Conservation (phyloP, 2,888 invertebrate genomes). For the Phengaris alcon region DNA sequence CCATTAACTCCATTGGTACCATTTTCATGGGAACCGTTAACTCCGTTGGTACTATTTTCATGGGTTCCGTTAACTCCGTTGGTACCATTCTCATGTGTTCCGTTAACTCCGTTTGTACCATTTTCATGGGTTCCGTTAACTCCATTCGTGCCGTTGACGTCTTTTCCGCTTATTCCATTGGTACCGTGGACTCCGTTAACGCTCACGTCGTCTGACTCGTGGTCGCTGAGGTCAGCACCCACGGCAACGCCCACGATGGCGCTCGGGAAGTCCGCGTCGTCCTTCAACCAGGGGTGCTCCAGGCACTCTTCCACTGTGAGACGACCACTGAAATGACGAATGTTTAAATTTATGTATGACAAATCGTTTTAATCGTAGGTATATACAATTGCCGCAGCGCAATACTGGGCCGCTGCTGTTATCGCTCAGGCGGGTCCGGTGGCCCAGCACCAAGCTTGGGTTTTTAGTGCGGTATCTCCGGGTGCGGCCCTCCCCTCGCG, state of each 20-base stretch:
- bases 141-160: conserved; percentile 39
- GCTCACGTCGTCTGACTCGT: conserved; percentile 42
- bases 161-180: background rate
- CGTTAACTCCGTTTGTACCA: background rate
- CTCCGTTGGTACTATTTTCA: background rate
- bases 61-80: background rate
- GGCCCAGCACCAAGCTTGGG: no score
- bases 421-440: no score
- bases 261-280: conserved; percentile 77
- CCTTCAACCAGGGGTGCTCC: conserved; percentile 92
- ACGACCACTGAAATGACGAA: conserved; percentile 83
- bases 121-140: background rate
- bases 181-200: conserved; percentile 43
- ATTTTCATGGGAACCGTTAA: background rate
- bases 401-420: background rate
- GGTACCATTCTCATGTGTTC: background rate
- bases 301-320: conserved; percentile 93
- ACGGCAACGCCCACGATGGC: conserved; percentile 67
- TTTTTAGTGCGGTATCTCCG: no score
- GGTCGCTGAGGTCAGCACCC: conserved; percentile 52
- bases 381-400: background rate
- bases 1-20: conserved; percentile 37
- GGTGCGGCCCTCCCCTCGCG: no score
- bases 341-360: background rate
- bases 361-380: no score